Evolutionary conservation across 2,888 invertebrate genomes (phyloP).

Genomic region (Lasioglossum vierecki): DNA sequence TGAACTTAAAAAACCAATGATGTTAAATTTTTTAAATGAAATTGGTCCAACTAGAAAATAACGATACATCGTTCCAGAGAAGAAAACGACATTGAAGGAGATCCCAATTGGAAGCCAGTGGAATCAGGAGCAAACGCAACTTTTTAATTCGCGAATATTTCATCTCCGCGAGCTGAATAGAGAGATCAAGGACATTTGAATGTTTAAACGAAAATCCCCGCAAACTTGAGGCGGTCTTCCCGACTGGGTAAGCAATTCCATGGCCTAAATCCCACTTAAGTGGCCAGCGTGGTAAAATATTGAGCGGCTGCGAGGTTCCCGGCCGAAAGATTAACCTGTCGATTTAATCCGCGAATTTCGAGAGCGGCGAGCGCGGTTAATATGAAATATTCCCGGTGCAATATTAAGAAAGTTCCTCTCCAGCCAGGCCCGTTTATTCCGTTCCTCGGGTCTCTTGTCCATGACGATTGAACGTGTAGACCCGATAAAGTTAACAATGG

Average conservation of each 20-base stretch:
- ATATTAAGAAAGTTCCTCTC: conserved; percentile 1
- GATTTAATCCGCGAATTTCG: not conserved
- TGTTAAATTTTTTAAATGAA: not conserved
- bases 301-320: conserved; percentile 12
- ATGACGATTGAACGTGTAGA: conserved; percentile 12
- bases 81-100: not conserved
- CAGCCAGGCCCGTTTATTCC: not conserved
- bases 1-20: no score
- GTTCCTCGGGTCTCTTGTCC: not conserved
- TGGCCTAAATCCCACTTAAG: conserved; percentile 7
- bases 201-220: conserved; percentile 4
- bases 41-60: not conserved
- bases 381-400: conserved; percentile 1
- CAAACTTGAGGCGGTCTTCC: not conserved
- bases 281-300: conserved; percentile 10
- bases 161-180: not conserved
- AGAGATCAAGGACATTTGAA: not conserved
- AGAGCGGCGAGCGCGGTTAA: not conserved
- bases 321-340: conserved; percentile 15
- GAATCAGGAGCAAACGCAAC: not conserved
- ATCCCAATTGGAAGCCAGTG: not conserved
- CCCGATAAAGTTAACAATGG: conserved; percentile 26
- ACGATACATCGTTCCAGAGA: not conserved
- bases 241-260: not conserved
- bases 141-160: not conserved